Percentiles rank a stretch among this genome's conserved stretches.
These are phyloP conservation scores for Lontra canadensis DNA, from an alignment of 2,113 vertebrate species.

Conservation along the genomic window DNA sequence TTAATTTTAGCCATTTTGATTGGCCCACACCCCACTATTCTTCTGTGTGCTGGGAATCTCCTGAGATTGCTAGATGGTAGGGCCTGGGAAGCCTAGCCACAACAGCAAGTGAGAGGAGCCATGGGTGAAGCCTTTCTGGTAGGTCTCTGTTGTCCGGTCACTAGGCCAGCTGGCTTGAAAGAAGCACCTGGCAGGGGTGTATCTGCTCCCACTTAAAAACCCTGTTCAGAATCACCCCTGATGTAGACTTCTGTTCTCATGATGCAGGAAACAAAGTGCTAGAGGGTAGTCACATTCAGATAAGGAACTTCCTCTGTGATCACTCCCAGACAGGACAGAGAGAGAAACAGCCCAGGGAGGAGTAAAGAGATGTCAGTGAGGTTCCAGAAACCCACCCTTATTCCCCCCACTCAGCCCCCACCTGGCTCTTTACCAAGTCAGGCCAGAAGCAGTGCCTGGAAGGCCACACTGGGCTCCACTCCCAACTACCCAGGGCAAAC, in stretches of 20 bases:
- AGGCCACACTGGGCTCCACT: not conserved
- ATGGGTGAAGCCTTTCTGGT: rapidly evolving
- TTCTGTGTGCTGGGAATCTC: not conserved
- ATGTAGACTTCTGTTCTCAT: not conserved
- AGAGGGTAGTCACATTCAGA: not conserved
- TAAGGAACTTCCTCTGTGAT: not conserved
- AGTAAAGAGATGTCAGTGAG: not conserved
- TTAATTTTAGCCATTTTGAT: not conserved
- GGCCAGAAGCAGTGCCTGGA: not conserved
- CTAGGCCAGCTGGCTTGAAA: not conserved
- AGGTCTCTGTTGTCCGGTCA: not conserved
- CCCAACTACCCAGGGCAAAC: not conserved
- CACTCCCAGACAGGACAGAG: not conserved
- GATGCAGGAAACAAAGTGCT: not conserved
- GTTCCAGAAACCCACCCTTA: not conserved
- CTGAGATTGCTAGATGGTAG: not conserved
- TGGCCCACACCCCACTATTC: not conserved
- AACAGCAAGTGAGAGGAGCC: not conserved
- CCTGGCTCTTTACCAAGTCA: not conserved
- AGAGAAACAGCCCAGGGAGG: not conserved
- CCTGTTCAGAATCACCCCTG: not conserved
- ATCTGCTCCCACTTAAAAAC: not conserved
- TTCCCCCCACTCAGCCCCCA: not conserved
- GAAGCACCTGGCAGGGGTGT: not conserved
- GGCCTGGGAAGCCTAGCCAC: not conserved